phyloP scores from a whole-genome alignment of 2,797 vertebrate species.

The Hozukius guyotensis region DNA sequence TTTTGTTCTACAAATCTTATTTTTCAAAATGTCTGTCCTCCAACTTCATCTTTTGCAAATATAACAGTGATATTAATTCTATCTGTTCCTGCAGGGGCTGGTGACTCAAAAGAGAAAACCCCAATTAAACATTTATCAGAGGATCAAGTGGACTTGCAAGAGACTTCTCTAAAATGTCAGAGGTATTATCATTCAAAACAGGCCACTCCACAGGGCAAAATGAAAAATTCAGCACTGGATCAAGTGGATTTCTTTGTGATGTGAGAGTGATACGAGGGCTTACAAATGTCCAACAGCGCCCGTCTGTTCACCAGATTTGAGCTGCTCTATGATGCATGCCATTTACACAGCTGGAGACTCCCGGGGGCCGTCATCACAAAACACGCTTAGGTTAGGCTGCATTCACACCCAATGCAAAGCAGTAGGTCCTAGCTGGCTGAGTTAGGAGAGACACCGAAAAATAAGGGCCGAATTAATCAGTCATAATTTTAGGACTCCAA shows the following conservation, averaged over 20 bases:
- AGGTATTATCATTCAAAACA: not conserved
- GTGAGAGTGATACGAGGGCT: constrained; percentile 6
- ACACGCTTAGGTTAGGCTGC: not conserved
- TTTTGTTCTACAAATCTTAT: not conserved
- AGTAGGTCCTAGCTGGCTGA: not conserved
- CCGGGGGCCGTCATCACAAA: not conserved
- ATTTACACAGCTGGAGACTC: constrained; percentile 48
- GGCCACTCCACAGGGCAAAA: not conserved
- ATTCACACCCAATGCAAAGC: not conserved
- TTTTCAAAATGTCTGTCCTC: not conserved
- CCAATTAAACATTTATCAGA: constrained; percentile 24
- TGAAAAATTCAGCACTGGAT: constrained; percentile 33
- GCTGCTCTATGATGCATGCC: constrained; percentile 22
- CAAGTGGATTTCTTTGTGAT: constrained; percentile 32
- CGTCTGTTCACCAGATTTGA: constrained; percentile 28
- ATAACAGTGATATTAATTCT: not conserved
- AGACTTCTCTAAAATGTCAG: constrained; percentile 21
- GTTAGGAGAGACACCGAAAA: not conserved
- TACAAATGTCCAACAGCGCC: constrained; percentile 35
- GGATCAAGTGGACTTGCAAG: not conserved
- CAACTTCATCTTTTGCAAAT: not conserved
- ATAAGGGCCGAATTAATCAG: not conserved
- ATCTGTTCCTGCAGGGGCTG: not conserved
- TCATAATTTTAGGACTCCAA: not conserved
- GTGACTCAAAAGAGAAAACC: constrained; percentile 1